Percentiles rank a stretch among this genome's conserved stretches.
Evolutionary conservation across 2,888 invertebrate genomes (phyloP).

Genomic region (Perizoma flavofasciatum): DNA sequence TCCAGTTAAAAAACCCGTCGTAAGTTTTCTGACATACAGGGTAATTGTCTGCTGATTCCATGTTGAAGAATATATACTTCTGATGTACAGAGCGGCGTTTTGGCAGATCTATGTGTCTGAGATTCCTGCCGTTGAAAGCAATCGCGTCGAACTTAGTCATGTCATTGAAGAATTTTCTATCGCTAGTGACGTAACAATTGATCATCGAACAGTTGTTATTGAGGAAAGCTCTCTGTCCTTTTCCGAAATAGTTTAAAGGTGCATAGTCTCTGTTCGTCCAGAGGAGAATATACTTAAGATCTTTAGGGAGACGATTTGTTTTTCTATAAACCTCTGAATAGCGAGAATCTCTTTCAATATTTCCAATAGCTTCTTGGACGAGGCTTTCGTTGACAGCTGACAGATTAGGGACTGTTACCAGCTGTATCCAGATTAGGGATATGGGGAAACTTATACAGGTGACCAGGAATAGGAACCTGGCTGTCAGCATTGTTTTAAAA

Average conservation of each 20-base stretch:
- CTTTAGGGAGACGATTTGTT: constrained; percentile 50
- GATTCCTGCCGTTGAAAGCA: constrained; percentile 66
- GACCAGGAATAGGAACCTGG: constrained; percentile 54
- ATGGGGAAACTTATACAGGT: constrained; percentile 51
- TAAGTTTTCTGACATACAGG: constrained; percentile 59
- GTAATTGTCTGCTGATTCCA: constrained; percentile 70
- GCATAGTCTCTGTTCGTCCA: constrained; percentile 61
- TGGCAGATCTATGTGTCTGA: constrained; percentile 51
- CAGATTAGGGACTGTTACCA: constrained; percentile 40
- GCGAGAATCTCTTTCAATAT: constrained; percentile 59
- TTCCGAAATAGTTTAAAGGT: constrained; percentile 59
- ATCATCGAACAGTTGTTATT: constrained; percentile 62
- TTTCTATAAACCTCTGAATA: constrained; percentile 65
- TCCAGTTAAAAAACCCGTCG: constrained; percentile 75
- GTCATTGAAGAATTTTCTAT: constrained; percentile 55
- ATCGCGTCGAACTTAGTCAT: constrained; percentile 64
- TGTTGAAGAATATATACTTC: constrained; percentile 69
- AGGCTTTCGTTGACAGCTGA: constrained; percentile 42
- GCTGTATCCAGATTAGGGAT: constrained; percentile 57
- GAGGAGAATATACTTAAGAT: constrained; percentile 64
- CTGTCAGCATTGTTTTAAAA: constrained; percentile 50
- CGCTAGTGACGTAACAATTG: constrained; percentile 65
- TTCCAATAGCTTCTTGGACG: constrained; percentile 59
- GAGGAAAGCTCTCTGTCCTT: constrained; percentile 63
- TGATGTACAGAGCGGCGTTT: constrained; percentile 55